These are phyloP conservation scores for Catocala sponsa DNA, from an alignment of 2,888 invertebrate species.

Conservation along the genomic window DNA sequence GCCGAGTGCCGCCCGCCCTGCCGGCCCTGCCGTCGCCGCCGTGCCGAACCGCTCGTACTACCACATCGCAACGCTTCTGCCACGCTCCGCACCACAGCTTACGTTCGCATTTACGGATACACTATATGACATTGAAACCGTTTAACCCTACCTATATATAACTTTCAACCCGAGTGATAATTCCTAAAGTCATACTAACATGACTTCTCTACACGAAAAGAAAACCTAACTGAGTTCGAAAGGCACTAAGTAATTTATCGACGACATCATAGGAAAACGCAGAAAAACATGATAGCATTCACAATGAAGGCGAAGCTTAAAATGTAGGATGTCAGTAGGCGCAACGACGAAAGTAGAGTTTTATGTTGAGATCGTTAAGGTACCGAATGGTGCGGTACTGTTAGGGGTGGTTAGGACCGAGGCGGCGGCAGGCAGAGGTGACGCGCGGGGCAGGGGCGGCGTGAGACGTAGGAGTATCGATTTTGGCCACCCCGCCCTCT, in stretches of 20 bases:
- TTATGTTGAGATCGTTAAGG: slow-evolving; percentile 78
- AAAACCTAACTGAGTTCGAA: slow-evolving; percentile 17
- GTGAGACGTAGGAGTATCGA: slow-evolving; percentile 86
- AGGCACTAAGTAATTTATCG: slow-evolving; percentile 47
- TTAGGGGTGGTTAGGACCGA: slow-evolving; percentile 85
- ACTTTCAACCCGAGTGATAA: slow-evolving; percentile 12
- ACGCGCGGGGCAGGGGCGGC: slow-evolving; percentile 73
- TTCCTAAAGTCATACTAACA: slow-evolving; percentile 18
- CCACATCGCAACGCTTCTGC: slow-evolving; percentile 31
- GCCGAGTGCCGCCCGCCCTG: slow-evolving; percentile 86
- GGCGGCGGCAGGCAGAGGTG: slow-evolving; percentile 68
- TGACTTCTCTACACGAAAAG: slow-evolving; percentile 10
- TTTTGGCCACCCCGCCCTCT: slow-evolving; percentile 85
- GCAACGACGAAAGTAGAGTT: slow-evolving; percentile 68
- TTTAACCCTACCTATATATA: slow-evolving; percentile 33
- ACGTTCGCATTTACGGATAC: slow-evolving; percentile 66
- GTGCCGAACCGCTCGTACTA: slow-evolving; percentile 46
- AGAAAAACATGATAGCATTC: slow-evolving; percentile 62
- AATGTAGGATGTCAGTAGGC: slow-evolving; percentile 52
- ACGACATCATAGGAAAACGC: slow-evolving; percentile 54
- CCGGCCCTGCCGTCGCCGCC: slow-evolving; percentile 61
- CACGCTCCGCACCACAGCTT: slow-evolving; percentile 50
- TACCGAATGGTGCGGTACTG: slow-evolving; percentile 78
- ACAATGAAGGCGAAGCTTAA: slow-evolving; percentile 44
- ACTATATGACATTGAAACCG: slow-evolving; percentile 61